Evolutionary conservation across 2,797 vertebrate species (phyloP).

Genomic region (Chromobotia macracanthus): DNA sequence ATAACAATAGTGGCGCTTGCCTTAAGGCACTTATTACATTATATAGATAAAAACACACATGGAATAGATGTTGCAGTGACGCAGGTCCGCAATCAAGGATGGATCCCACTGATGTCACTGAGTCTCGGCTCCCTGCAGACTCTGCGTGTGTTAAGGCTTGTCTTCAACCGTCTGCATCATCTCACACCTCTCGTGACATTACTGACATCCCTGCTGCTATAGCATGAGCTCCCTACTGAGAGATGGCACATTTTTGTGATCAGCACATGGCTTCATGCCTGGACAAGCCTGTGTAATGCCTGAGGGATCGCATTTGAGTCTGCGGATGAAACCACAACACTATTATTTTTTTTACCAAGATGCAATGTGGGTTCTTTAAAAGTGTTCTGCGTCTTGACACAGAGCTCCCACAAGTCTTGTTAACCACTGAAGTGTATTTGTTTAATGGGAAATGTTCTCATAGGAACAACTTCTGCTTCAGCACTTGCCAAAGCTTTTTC

Average conservation of each 20-base stretch:
- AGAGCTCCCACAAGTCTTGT: constrained; percentile 45
- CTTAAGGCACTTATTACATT: no score
- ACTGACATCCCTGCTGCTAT: constrained; percentile 50
- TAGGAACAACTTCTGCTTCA: constrained; percentile 21
- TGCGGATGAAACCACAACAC: constrained; percentile 24
- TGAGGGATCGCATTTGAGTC: constrained; percentile 33
- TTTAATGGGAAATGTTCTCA: constrained; percentile 27
- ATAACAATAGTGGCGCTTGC: background rate
- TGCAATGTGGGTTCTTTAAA: constrained; percentile 23
- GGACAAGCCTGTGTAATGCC: constrained; percentile 37
- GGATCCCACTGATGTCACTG: background rate
- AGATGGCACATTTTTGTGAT: constrained; percentile 48
- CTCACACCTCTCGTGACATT: constrained; percentile 56
- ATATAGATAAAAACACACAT: no score
- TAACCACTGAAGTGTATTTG: constrained; percentile 51
- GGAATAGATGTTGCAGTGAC: background rate
- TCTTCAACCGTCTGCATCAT: constrained; percentile 61
- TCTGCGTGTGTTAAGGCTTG: constrained; percentile 49
- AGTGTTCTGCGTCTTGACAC: constrained; percentile 27
- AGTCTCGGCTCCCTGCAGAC: constrained; percentile 13
- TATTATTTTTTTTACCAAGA: constrained; percentile 38
- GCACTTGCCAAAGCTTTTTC: constrained; percentile 1
- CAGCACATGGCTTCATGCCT: constrained; percentile 33
- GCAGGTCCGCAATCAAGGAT: background rate
- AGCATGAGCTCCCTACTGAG: constrained; percentile 44